A percentile compares a stretch with the other conserved stretches of the same genome.
These are phyloP conservation scores for Mythimna ferrago DNA, from an alignment of 2,888 invertebrate species.

Conservation along the genomic window DNA sequence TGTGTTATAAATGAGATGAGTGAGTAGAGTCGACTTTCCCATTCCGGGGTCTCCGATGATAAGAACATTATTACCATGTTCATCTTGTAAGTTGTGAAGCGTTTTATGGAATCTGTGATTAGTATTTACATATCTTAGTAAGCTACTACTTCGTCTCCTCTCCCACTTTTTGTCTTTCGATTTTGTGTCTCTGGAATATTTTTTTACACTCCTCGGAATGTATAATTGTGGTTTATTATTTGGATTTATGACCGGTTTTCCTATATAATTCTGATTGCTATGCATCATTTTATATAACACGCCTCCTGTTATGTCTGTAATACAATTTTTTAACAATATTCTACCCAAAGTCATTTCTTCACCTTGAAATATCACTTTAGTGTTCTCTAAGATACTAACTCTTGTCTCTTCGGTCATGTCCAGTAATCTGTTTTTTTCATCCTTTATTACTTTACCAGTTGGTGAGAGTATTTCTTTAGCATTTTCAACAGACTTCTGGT, in stretches of 20 bases:
- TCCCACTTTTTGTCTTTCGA: not conserved
- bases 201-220: not conserved
- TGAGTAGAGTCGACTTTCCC: conserved; percentile 43
- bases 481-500: conserved; percentile 8
- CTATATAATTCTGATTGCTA: conserved; percentile 17
- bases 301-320: conserved; percentile 16
- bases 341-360: conserved; percentile 15
- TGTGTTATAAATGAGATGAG: conserved; percentile 43
- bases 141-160: not conserved
- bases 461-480: conserved; percentile 16
- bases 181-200: not conserved
- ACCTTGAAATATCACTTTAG: conserved; percentile 46
- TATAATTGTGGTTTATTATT: conserved; percentile 34
- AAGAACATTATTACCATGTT: conserved; percentile 7
- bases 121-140: not conserved
- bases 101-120: not conserved
- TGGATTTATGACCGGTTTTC: conserved; percentile 17
- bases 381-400: conserved; percentile 15
- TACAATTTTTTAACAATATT: conserved; percentile 17
- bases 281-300: conserved; percentile 34
- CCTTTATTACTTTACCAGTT: not conserved
- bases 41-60: conserved; percentile 23
- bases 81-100: conserved; percentile 19
- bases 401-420: conserved; percentile 35
- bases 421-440: conserved; percentile 20